Conservation (phyloP, 2,797 vertebrate species). For the Champsocephalus gunnari region DNA sequence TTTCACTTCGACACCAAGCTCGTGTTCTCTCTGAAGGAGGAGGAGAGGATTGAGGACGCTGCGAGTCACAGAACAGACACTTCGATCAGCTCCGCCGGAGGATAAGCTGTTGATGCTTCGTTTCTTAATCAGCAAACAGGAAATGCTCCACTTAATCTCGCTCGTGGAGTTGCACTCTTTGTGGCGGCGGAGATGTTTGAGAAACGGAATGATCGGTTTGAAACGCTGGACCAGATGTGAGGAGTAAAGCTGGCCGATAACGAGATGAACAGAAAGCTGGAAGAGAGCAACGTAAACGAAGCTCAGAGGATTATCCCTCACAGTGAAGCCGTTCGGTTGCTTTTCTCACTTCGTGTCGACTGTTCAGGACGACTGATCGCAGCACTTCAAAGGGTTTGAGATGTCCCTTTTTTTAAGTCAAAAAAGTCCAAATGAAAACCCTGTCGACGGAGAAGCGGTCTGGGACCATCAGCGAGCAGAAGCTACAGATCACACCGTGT, state of each 20-base stretch:
- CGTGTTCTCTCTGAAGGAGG: constrained; percentile 23
- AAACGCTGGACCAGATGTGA: constrained; percentile 19
- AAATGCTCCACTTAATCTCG: constrained; percentile 45
- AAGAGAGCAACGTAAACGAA: constrained; percentile 34
- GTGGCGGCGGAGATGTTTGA: constrained; percentile 16
- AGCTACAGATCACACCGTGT: not conserved
- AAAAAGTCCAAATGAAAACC: not conserved
- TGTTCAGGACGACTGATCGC: too few species aligned
- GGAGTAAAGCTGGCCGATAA: not conserved
- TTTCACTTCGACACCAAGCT: constrained; percentile 34
- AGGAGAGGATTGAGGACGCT: constrained; percentile 42
- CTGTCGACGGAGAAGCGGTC: not conserved
- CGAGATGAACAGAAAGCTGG: constrained; percentile 14
- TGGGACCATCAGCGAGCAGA: not conserved
- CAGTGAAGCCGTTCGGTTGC: not conserved
- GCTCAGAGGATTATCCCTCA: constrained; percentile 22
- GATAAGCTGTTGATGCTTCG: too few species aligned
- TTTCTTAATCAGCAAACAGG: constrained; percentile 45
- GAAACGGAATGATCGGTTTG: constrained; percentile 18
- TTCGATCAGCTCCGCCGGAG: constrained; percentile 12
- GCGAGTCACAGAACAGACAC: constrained; percentile 20
- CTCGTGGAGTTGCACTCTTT: constrained; percentile 40
- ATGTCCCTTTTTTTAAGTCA: too few species aligned
- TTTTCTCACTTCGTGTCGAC: not conserved
- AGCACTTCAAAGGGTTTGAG: too few species aligned